These are phyloP conservation scores for Synergus umbraculus DNA, from an alignment of 2,888 invertebrate genomes.

Conservation along the genomic window DNA sequence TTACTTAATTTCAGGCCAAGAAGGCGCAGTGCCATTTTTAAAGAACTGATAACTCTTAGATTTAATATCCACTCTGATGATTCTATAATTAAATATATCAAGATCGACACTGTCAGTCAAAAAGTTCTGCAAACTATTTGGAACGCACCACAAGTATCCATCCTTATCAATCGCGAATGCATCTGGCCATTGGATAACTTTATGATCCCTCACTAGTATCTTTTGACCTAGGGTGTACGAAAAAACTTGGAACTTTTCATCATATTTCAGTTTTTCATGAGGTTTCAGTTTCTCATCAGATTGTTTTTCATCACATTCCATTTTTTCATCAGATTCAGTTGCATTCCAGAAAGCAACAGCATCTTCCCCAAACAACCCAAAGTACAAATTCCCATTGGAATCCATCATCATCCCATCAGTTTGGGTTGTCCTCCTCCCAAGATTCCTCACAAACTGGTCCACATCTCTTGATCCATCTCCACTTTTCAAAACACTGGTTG, in stretches of 20 bases:
- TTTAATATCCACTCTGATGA: conserved; percentile 79
- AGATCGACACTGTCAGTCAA: conserved; percentile 81
- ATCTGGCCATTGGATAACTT: conserved; percentile 86
- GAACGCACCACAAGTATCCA: conserved; percentile 83
- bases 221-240: conserved; percentile 77
- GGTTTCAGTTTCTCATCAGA: too few species aligned
- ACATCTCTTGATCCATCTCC: not conserved
- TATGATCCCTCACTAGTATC: conserved; percentile 83
- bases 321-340: conserved; percentile 77
- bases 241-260: conserved; percentile 78
- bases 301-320: conserved; percentile 55
- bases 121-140: conserved; percentile 84
- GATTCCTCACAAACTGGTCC: conserved; percentile 78
- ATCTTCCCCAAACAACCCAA: conserved; percentile 84
- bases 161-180: conserved; percentile 84
- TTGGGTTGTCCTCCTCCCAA: conserved; percentile 83
- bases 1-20: conserved; percentile 54
- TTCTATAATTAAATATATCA: conserved; percentile 83
- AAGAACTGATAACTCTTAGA: conserved; percentile 83
- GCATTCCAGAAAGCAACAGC: conserved; percentile 86
- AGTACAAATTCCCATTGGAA: conserved; percentile 83
- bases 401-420: conserved; percentile 89
- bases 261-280: conserved; percentile 61
- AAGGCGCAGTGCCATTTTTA: conserved; percentile 64
- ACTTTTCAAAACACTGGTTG: conserved; percentile 80